Conservation (phyloP, 2,113 vertebrate genomes). For the Cheirogaleus medius region DNA sequence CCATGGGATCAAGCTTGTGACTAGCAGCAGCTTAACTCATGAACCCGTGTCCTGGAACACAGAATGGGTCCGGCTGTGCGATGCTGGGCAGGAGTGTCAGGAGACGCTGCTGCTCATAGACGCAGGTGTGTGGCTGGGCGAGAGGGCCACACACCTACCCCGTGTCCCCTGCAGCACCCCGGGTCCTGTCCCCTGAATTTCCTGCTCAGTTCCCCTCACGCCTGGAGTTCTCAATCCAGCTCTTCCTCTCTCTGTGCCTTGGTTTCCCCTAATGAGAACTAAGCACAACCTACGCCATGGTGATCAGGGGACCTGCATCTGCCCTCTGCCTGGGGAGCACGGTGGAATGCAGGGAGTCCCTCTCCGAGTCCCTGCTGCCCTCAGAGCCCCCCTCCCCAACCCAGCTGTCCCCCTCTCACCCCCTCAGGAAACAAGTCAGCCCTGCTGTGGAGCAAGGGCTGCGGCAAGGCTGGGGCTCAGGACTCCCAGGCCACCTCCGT, state of each 20-base stretch:
- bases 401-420: neutral
- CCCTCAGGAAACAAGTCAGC: neutral
- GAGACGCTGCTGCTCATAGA: constrained; percentile 69
- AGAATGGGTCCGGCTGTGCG: fast-evolving
- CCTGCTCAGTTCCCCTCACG: neutral
- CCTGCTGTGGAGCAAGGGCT: constrained; percentile 40
- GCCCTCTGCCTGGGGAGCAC: neutral
- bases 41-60: fast-evolving
- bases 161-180: fast-evolving
- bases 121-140: neutral
- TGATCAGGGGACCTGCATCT: neutral
- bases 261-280: neutral
- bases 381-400: fast-evolving
- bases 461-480: neutral
- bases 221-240: neutral
- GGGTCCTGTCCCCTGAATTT: neutral
- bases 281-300: neutral
- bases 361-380: neutral
- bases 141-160: fast-evolving
- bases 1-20: fast-evolving
- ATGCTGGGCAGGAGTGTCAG: constrained; percentile 19
- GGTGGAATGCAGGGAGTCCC: neutral
- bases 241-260: neutral
- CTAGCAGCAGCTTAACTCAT: fast-evolving
- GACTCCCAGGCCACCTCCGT: fast-evolving